Conservation (phyloP, 2,113 vertebrate genomes). For the Prinia subflava region DNA sequence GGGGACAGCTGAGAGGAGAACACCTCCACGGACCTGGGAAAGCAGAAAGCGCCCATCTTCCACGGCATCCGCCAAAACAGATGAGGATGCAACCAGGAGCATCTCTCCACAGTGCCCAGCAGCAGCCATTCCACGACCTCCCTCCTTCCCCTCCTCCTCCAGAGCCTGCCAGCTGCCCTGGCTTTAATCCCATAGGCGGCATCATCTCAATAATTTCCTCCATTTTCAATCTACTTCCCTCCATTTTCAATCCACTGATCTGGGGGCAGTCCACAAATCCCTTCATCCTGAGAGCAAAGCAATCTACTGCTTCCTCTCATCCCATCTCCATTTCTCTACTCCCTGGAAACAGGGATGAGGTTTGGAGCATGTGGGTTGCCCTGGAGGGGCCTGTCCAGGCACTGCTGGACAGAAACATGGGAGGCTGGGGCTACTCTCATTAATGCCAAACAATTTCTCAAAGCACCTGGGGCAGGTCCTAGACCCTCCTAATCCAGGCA, state of each 20-base stretch:
- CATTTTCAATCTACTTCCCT: conserved; percentile 51
- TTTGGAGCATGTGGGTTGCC: not conserved
- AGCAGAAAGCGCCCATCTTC: not conserved
- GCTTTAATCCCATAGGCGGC: conserved; percentile 54
- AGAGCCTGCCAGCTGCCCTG: not conserved
- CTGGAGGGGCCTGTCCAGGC: not conserved
- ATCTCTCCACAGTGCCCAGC: not conserved
- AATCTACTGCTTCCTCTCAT: conserved; percentile 47
- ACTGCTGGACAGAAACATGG: accelerated
- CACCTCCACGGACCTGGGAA: not conserved
- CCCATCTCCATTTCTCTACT: conserved; percentile 29
- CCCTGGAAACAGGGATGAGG: not conserved
- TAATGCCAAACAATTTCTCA: not conserved
- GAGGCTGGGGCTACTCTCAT: not conserved
- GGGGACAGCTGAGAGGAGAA: not conserved
- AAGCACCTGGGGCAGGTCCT: not conserved
- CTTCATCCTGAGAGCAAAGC: not conserved
- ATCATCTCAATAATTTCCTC: conserved; percentile 24
- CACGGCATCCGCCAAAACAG: not conserved
- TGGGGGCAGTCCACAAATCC: conserved; percentile 38
- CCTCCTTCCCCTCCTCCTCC: not conserved
- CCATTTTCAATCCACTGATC: conserved; percentile 48
- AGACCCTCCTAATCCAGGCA: not conserved
- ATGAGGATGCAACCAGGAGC: not conserved
- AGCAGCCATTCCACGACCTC: accelerated